Evolutionary conservation across 2,113 vertebrate species (phyloP).

Genomic region (Petrocephalus microphthalmus): DNA sequence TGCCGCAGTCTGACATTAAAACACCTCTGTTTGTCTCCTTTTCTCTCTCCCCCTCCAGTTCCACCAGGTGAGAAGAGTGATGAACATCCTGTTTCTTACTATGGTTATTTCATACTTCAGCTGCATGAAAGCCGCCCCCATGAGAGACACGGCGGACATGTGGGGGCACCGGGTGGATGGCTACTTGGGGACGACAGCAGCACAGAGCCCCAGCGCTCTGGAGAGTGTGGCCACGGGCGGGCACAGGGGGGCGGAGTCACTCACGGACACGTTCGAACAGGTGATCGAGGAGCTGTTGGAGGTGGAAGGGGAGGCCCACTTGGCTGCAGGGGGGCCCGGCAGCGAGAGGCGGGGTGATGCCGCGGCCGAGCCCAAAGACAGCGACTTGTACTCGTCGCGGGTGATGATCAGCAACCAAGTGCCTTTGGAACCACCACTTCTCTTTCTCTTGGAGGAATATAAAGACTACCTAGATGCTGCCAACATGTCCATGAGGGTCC

Average conservation of each 20-base stretch:
- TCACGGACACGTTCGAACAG: constrained; percentile 94
- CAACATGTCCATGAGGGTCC: constrained; percentile 98
- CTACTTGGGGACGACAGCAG: constrained; percentile 74
- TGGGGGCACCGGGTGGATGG: constrained; percentile 90
- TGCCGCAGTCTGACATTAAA: constrained; percentile 14
- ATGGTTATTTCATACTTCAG: constrained; percentile 99
- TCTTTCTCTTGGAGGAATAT: constrained; percentile 99
- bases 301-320: constrained; percentile 69
- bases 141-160: constrained; percentile 85
- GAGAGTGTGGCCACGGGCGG: constrained; percentile 73
- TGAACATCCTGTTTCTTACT: constrained; percentile 99
- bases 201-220: constrained; percentile 84
- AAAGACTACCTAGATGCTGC: constrained; percentile 99
- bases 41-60: constrained; percentile 65
- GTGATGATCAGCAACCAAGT: constrained; percentile 99
- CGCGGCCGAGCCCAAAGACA: constrained; percentile 77
- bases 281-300: constrained; percentile 97
- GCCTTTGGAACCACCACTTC: constrained; percentile 98
- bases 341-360: constrained; percentile 56
- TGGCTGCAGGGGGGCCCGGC: constrained; percentile 58
- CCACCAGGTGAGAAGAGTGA: constrained; percentile 99
- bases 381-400: constrained; percentile 89
- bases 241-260: constrained; percentile 69
- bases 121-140: constrained; percentile 99
- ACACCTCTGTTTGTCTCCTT: constrained; percentile 32